Percentiles rank a stretch among this genome's conserved stretches.
Conservation (phyloP, 2,888 invertebrate genomes). For the Leistus spinibarbis region DNA sequence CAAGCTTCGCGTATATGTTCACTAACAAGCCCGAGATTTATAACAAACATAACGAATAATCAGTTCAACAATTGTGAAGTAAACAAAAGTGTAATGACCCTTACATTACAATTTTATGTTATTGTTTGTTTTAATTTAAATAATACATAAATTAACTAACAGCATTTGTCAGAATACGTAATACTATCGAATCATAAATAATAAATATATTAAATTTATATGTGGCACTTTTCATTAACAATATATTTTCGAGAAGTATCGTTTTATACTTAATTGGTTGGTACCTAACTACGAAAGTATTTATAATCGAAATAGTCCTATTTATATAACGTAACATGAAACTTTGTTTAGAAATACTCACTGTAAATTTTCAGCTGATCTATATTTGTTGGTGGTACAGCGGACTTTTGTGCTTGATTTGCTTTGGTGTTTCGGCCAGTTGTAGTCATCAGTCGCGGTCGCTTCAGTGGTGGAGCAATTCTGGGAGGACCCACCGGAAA, state of each 20-base stretch:
- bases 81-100: not conserved
- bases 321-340: not conserved
- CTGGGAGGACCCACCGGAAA: slow-evolving; percentile 61
- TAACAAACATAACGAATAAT: not conserved
- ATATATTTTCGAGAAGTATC: not conserved
- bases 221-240: not conserved
- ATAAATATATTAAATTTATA: not conserved
- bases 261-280: not conserved
- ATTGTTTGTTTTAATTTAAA: not conserved
- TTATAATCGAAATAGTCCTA: not conserved
- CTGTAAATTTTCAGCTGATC: slow-evolving; percentile 70
- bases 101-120: too few relatives aligned
- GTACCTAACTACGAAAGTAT: not conserved
- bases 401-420: slow-evolving; percentile 55
- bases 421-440: slow-evolving; percentile 56
- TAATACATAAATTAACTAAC: too few relatives aligned
- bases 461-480: slow-evolving; percentile 66
- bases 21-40: not conserved
- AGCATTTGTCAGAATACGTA: too few relatives aligned
- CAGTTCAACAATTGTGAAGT: not conserved
- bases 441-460: slow-evolving; percentile 65
- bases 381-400: slow-evolving; percentile 56
- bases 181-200: too few relatives aligned
- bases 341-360: slow-evolving; percentile 56
- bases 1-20: not conserved